phyloP scores from a whole-genome alignment of 2,888 invertebrate genomes.

The Altica lythri region DNA sequence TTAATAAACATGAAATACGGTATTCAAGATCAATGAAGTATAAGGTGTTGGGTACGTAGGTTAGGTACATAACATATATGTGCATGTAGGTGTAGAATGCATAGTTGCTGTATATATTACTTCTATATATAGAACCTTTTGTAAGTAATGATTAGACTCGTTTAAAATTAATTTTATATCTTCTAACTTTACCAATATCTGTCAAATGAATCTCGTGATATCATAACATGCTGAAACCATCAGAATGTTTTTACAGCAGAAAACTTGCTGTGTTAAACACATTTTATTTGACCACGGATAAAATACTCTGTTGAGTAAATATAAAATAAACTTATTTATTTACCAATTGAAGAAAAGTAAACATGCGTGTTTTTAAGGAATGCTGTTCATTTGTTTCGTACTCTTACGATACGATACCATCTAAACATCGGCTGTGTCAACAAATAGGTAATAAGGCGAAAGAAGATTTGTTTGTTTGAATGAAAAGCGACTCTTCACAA shows the following conservation, averaged over 20 bases:
- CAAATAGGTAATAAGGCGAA: constrained; percentile 20
- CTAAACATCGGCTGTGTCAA: constrained; percentile 16
- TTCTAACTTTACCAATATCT: constrained; percentile 6
- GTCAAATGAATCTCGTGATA: constrained; percentile 12
- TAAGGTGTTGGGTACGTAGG: constrained; percentile 9
- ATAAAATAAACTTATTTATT: constrained; percentile 37
- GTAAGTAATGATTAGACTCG: constrained; percentile 16
- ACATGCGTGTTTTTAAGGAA: constrained; percentile 27
- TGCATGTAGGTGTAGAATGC: constrained; percentile 26
- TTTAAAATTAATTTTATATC: constrained; percentile 17
- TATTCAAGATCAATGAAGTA: constrained; percentile 6
- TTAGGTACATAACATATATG: constrained; percentile 8
- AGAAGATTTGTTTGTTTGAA: constrained; percentile 20
- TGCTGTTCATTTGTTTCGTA: constrained; percentile 29
- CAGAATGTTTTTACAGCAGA: not conserved
- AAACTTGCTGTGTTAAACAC: constrained; percentile 29
- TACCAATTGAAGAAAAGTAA: constrained; percentile 26
- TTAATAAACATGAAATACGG: too few relatives aligned
- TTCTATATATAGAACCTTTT: constrained; percentile 33
- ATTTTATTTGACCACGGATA: constrained; percentile 33
- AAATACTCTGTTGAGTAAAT: constrained; percentile 32
- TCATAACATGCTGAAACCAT: constrained; percentile 2
- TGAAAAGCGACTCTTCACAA: constrained; percentile 19
- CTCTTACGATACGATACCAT: constrained; percentile 18
- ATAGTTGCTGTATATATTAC: constrained; percentile 29